A percentile compares a stretch with the other conserved stretches of the same genome.
phyloP scores from a whole-genome alignment of 2,888 invertebrate genomes.

The Mactromeris polynyma region DNA sequence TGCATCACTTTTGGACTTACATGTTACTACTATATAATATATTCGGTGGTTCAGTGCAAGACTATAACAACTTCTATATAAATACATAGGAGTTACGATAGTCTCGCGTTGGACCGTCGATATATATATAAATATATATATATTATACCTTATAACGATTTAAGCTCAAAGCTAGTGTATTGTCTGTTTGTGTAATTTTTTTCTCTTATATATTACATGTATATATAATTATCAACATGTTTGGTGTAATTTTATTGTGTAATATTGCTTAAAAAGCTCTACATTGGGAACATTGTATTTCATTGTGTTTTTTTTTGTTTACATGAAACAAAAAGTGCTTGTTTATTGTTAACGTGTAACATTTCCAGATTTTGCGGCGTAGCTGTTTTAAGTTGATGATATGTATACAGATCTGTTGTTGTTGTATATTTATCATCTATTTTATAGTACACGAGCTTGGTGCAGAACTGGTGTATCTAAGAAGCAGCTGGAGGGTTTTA shows the following conservation, averaged over 20 bases:
- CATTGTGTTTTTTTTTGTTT: constrained; percentile 18
- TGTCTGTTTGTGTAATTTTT: constrained; percentile 38
- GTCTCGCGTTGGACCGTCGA: too few species aligned
- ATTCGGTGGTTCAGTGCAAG: too few species aligned
- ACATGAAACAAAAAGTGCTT: constrained; percentile 27
- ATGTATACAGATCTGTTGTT: neutral
- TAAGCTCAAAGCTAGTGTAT: constrained; percentile 40
- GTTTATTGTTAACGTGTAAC: constrained; percentile 16
- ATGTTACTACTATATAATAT: neutral
- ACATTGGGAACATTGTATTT: constrained; percentile 23
- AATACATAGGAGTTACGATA: too few species aligned
- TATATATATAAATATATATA: constrained; percentile 33
- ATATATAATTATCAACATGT: constrained; percentile 26
- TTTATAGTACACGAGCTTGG: too few species aligned
- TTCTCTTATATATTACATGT: constrained; percentile 23
- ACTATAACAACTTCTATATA: too few species aligned
- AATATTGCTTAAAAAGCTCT: constrained; percentile 32
- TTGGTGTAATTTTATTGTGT: constrained; percentile 38
- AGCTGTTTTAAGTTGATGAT: constrained; percentile 2
- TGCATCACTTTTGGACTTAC: constrained; percentile 17
- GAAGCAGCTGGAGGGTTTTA: too few species aligned
- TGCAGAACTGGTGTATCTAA: too few species aligned
- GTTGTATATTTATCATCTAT: too few species aligned
- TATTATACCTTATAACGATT: constrained; percentile 22
- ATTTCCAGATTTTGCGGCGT: neutral